Conservation (phyloP, 2,888 invertebrate species). For the Stenotaenia linearis region DNA sequence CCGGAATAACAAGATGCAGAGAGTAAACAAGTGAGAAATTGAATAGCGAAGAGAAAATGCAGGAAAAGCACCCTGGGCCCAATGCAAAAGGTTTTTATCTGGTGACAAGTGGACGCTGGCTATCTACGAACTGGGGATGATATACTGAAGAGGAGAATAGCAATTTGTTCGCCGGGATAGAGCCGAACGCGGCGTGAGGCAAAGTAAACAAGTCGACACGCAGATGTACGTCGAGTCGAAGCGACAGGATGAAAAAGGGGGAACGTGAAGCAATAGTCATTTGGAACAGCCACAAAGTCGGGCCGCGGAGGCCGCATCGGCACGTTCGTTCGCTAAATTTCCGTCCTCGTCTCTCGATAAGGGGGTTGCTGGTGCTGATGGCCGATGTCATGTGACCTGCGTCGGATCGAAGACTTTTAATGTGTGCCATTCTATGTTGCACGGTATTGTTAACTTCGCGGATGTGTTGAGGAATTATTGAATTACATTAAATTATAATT, state of each 20-base stretch:
- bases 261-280: not conserved
- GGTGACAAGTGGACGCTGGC: not conserved
- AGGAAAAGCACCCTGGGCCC: too few species aligned
- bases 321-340: not conserved
- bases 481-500: too few species aligned
- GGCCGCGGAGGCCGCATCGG: not conserved
- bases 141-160: not conserved
- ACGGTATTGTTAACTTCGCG: too few species aligned
- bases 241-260: not conserved
- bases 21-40: slow-evolving; percentile 1
- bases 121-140: too few species aligned
- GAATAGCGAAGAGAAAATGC: not conserved
- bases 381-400: not conserved
- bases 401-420: too few species aligned
- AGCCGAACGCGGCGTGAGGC: not conserved
- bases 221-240: not conserved
- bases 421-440: too few species aligned
- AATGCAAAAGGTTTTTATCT: not conserved
- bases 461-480: too few species aligned
- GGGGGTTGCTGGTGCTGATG: not conserved
- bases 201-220: not conserved
- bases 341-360: not conserved
- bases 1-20: not conserved
- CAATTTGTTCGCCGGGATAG: not conserved
- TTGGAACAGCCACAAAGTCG: not conserved